These are phyloP conservation scores for Falco concolor DNA, from an alignment of 2,797 vertebrate species.

Conservation along the genomic window DNA sequence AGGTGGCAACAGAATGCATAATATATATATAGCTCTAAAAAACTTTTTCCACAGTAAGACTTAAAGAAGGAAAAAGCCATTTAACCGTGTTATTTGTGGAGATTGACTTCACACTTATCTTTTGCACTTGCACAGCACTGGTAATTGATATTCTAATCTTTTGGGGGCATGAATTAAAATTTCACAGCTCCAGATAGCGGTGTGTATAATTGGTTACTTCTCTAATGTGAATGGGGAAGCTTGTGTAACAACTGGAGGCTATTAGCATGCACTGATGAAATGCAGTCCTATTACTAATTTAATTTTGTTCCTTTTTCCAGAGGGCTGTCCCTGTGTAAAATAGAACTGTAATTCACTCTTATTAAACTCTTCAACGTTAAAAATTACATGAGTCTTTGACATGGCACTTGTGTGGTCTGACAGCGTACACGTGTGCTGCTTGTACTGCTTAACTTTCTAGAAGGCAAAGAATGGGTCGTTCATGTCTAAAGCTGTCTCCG, in stretches of 20 bases:
- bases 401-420: neutral
- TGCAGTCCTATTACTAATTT: neutral
- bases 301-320: neutral
- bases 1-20: conserved; percentile 28
- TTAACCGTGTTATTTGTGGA: neutral
- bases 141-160: neutral
- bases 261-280: neutral
- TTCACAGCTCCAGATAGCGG: neutral
- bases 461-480: fast-evolving
- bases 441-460: neutral
- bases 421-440: fast-evolving
- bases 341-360: neutral
- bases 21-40: neutral
- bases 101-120: neutral
- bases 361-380: neutral
- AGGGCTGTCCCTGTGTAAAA: neutral
- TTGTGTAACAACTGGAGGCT: neutral
- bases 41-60: neutral
- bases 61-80: neutral
- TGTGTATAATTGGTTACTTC: neutral
- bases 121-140: neutral
- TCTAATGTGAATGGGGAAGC: neutral
- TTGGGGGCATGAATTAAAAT: neutral
- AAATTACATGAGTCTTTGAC: neutral
- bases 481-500: neutral